Conservation (phyloP, 2,888 invertebrate genomes). For the Graphium colonna region DNA sequence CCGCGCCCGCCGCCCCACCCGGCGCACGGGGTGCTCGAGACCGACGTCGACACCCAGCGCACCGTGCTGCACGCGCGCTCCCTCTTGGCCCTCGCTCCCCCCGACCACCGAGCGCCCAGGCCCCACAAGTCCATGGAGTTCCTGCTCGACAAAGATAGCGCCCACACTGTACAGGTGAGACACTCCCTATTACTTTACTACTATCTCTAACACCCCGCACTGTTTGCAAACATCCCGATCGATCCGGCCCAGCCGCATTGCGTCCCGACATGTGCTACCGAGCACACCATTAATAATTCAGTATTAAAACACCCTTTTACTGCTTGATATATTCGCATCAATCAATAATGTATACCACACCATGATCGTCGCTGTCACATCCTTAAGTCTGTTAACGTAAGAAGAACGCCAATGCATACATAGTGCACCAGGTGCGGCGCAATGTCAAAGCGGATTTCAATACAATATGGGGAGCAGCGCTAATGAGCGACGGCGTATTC, state of each 20-base stretch:
- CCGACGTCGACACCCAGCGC: constrained; percentile 89
- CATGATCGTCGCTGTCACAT: no score
- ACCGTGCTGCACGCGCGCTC: constrained; percentile 76
- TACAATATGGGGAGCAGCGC: no score
- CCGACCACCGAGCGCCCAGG: constrained; percentile 71
- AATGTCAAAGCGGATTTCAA: no score
- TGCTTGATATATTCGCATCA: no score
- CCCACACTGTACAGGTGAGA: constrained; percentile 92
- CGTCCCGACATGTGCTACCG: constrained; percentile 22
- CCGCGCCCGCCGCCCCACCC: constrained; percentile 73
- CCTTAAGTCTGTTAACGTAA: no score
- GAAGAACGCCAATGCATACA: no score
- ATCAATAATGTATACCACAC: no score
- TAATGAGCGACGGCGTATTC: constrained; percentile 22
- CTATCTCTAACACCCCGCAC: constrained; percentile 30
- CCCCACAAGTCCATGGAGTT: constrained; percentile 97
- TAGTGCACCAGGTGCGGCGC: no score
- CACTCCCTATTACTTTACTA: background rate
- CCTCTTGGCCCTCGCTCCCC: constrained; percentile 74
- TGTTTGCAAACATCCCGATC: constrained; percentile 75
- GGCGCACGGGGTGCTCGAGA: constrained; percentile 91
- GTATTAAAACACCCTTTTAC: no score
- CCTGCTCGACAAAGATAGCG: constrained; percentile 95
- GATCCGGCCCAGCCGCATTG: constrained; percentile 44
- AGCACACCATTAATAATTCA: no score